Evolutionary conservation across 2,113 vertebrate genomes (phyloP).

Genomic region (Enhydra lutris): DNA sequence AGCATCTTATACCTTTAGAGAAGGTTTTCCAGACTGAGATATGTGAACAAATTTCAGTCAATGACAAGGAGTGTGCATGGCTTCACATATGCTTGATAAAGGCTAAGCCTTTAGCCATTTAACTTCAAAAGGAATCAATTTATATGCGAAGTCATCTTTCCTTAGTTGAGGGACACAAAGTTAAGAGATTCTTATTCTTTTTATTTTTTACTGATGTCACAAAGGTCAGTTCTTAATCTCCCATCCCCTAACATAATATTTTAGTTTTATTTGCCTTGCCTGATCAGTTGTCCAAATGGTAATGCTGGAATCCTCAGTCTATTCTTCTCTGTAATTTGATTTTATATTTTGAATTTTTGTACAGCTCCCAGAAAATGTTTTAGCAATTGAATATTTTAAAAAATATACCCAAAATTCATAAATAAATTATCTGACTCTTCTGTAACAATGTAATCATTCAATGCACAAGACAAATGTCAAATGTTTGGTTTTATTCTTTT

Average conservation of each 20-base stretch:
- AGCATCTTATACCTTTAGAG: background rate
- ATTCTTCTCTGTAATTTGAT: background rate
- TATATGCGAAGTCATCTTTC: background rate
- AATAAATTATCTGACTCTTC: background rate
- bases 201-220: background rate
- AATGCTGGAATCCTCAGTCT: background rate
- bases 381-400: background rate
- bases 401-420: background rate
- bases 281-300: background rate
- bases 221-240: background rate
- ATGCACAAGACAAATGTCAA: background rate
- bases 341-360: background rate
- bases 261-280: background rate
- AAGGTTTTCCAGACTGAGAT: background rate
- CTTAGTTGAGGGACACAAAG: background rate
- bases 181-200: background rate
- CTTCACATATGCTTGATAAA: rapidly evolving
- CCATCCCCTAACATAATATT: background rate
- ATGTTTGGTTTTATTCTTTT: background rate
- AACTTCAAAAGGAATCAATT: background rate
- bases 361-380: background rate
- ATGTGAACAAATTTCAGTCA: background rate
- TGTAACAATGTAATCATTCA: background rate
- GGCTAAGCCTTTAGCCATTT: too few species aligned
- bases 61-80: background rate